These are phyloP conservation scores for Trichonephila clavata DNA, from an alignment of 1,140 invertebrate genomes.

Conservation along the genomic window DNA sequence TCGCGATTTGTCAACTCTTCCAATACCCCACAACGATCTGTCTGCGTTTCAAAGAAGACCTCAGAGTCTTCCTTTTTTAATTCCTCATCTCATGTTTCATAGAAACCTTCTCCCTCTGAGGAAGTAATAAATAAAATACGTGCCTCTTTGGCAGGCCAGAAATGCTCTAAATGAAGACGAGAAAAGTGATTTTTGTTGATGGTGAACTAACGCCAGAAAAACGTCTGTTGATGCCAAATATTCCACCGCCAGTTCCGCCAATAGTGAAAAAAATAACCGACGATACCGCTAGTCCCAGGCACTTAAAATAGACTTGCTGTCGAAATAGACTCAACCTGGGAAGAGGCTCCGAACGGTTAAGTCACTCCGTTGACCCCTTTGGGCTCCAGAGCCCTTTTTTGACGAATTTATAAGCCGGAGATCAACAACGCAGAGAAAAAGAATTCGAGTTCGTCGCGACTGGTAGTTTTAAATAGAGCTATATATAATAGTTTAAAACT, in stretches of 20 bases:
- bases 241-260: conserved; percentile 43
- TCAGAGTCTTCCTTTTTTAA: background rate
- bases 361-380: conserved; percentile 55
- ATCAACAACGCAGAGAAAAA: background rate
- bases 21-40: background rate
- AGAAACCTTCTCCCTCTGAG: background rate
- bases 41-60: background rate
- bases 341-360: conserved; percentile 15
- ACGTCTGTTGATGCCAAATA: conserved; percentile 31
- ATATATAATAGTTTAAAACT: no score
- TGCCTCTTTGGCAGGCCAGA: conserved; percentile 27
- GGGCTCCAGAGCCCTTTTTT: conserved; percentile 24
- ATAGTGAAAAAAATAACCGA: conserved; percentile 16
- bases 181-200: conserved; percentile 37
- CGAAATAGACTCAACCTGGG: conserved; percentile 60
- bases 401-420: conserved; percentile 43
- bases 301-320: conserved; percentile 50
- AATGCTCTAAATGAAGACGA: conserved; percentile 50
- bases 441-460: background rate
- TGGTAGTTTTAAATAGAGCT: background rate
- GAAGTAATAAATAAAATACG: conserved; percentile 1
- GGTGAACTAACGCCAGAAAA: conserved; percentile 12
- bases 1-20: conserved; percentile 9
- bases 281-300: background rate
- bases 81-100: background rate